phyloP scores from a whole-genome alignment of 2,888 invertebrate genomes.

The Leptinotarsa rubiginosa region DNA sequence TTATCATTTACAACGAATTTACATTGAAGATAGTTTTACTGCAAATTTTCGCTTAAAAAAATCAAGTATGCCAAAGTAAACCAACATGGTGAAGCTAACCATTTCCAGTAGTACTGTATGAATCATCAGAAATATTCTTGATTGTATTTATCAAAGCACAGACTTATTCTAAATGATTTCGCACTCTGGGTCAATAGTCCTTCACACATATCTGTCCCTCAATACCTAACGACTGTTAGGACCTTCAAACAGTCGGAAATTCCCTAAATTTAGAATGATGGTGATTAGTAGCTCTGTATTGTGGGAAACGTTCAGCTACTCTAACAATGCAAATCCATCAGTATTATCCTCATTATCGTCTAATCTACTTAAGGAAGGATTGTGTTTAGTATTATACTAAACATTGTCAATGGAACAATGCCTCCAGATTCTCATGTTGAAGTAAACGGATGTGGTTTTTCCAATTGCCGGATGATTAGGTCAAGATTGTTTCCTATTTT shows the following conservation, averaged over 20 bases:
- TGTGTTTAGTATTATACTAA: conserved; percentile 35
- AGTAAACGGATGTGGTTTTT: conserved; percentile 28
- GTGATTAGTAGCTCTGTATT: conserved; percentile 34
- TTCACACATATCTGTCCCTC: conserved; percentile 1
- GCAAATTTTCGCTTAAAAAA: too few species aligned
- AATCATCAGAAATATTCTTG: too few species aligned
- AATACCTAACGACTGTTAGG: conserved; percentile 3
- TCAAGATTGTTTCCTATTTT: not conserved
- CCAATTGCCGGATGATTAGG: conserved; percentile 4
- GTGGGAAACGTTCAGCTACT: conserved; percentile 24
- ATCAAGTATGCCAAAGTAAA: too few species aligned
- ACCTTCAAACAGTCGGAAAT: conserved; percentile 9
- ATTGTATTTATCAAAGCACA: too few species aligned
- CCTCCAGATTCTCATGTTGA: conserved; percentile 18
- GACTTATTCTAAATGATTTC: too few species aligned
- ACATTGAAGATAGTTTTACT: too few species aligned
- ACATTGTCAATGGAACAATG: conserved; percentile 35
- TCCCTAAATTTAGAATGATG: conserved; percentile 22
- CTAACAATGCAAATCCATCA: conserved; percentile 35
- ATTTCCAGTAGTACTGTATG: too few species aligned
- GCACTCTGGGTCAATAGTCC: not conserved
- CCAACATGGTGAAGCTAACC: too few species aligned
- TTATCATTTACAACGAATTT: too few species aligned
- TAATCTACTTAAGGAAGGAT: conserved; percentile 33
- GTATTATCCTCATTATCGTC: conserved; percentile 34